Evolutionary conservation across 2,113 vertebrate genomes (phyloP).

Genomic region (Gymnogyps californianus): DNA sequence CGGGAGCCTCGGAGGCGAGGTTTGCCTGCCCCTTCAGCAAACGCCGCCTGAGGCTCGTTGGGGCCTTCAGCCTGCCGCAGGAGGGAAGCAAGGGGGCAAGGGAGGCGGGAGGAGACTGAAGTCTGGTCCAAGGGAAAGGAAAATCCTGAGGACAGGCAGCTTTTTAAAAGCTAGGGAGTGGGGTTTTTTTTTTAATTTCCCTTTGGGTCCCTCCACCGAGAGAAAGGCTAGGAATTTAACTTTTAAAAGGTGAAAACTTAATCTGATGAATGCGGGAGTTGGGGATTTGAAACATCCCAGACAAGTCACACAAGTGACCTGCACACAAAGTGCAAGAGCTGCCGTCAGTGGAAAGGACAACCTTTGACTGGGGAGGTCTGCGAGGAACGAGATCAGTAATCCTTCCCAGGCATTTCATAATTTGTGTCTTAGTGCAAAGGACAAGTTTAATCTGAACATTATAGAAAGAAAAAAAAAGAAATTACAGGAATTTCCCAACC

Average conservation of each 20-base stretch:
- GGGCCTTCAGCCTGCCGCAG: neutral
- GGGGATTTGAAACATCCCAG: neutral
- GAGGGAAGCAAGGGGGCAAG: neutral
- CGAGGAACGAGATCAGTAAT: neutral
- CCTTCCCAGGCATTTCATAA: neutral
- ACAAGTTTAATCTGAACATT: fast-evolving
- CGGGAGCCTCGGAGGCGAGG: no score
- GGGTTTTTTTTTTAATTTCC: neutral
- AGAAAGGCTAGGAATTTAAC: neutral
- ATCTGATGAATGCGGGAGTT: neutral
- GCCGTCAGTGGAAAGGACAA: neutral
- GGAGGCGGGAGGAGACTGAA: neutral
- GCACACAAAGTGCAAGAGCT: neutral
- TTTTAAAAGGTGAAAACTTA: neutral
- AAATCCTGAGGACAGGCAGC: neutral
- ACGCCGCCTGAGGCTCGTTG: no score
- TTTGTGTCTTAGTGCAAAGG: neutral
- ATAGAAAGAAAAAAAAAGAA: neutral
- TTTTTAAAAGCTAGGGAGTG: neutral
- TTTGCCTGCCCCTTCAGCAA: no score
- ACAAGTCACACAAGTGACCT: neutral
- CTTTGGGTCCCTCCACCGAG: neutral
- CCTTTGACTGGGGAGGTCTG: neutral
- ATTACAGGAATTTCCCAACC: neutral
- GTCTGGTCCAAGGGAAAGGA: neutral